phyloP scores from a whole-genome alignment of 2,888 invertebrate genomes.

The Listrodromus nycthemerus region DNA sequence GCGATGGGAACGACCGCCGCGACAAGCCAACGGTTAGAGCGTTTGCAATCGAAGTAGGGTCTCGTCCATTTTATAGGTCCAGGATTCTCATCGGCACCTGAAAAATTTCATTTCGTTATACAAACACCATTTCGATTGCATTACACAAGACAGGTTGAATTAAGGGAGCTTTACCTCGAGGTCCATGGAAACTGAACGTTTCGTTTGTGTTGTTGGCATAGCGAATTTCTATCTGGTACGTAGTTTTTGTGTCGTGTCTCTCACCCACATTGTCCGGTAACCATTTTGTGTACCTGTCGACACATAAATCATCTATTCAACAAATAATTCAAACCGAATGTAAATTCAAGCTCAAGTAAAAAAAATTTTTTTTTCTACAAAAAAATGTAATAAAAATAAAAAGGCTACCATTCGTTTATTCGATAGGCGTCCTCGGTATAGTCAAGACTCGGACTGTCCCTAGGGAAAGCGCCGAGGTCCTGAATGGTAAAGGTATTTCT shows the following conservation, averaged over 20 bases:
- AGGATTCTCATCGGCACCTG: slow-evolving; percentile 93
- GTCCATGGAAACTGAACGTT: slow-evolving; percentile 98
- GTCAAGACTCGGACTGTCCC: slow-evolving; percentile 92
- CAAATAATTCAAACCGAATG: neutral
- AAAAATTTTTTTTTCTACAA: neutral
- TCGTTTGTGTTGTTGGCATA: slow-evolving; percentile 98
- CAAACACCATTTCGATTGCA: neutral
- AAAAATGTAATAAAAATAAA: neutral
- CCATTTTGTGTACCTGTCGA: slow-evolving; percentile 91
- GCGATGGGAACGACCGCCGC: slow-evolving; percentile 97
- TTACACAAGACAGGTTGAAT: neutral
- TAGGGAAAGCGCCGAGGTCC: slow-evolving; percentile 94
- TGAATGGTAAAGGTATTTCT: slow-evolving; percentile 95
- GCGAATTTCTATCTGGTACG: slow-evolving; percentile 96
- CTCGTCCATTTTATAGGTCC: slow-evolving; percentile 97
- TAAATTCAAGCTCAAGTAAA: neutral
- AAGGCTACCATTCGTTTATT: slow-evolving; percentile 93
- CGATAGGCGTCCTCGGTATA: slow-evolving; percentile 96
- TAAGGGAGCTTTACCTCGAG: slow-evolving; percentile 86
- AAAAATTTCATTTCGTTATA: slow-evolving; percentile 4
- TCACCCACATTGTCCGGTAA: slow-evolving; percentile 94
- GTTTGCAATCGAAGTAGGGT: slow-evolving; percentile 98
- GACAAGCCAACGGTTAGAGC: slow-evolving; percentile 98
- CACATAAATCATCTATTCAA: slow-evolving; percentile 41
- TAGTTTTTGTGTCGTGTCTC: slow-evolving; percentile 95